Conservation (phyloP, 2,797 vertebrate genomes). For the Taenioides sp. region DNA sequence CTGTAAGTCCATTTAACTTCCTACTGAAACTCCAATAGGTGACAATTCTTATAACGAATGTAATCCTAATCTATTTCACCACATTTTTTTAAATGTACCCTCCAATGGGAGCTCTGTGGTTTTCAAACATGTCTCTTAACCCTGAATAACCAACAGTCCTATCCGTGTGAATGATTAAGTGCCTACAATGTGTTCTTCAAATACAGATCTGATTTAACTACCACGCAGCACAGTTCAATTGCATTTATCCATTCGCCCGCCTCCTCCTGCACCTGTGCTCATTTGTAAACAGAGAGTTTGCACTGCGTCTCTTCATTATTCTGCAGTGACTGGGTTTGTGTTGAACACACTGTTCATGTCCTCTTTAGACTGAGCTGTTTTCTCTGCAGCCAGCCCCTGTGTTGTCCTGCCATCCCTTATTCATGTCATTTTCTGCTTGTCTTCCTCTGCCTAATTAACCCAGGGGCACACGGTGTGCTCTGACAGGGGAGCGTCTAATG, state of each 20-base stretch:
- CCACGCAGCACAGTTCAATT: constrained; percentile 14
- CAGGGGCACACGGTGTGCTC: constrained; percentile 31
- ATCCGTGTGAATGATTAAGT: neutral
- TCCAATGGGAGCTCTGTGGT: neutral
- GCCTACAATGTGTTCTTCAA: constrained; percentile 1
- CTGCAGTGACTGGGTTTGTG: constrained; percentile 16
- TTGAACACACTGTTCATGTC: constrained; percentile 23
- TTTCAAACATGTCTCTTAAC: neutral
- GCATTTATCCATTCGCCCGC: constrained; percentile 21
- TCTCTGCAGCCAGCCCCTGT: constrained; percentile 19
- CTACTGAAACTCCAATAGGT: neutral
- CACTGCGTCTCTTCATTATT: constrained; percentile 16
- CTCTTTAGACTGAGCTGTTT: constrained; percentile 38
- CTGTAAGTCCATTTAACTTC: neutral
- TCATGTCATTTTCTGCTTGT: constrained; percentile 12
- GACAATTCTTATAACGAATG: neutral
- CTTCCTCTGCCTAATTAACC: constrained; percentile 64
- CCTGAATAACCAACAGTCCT: neutral
- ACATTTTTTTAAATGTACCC: no score
- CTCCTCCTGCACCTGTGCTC: constrained; percentile 14
- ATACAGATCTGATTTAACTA: constrained; percentile 19
- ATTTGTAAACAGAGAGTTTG: constrained; percentile 11
- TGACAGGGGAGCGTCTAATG: constrained; percentile 38
- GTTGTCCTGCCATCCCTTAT: constrained; percentile 26
- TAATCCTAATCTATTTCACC: neutral